Evolutionary conservation across 2,113 vertebrate species (phyloP), one percentile per base, ranked within the genome.

Genomic region (Aldabrachelys gigantea): DNA sequence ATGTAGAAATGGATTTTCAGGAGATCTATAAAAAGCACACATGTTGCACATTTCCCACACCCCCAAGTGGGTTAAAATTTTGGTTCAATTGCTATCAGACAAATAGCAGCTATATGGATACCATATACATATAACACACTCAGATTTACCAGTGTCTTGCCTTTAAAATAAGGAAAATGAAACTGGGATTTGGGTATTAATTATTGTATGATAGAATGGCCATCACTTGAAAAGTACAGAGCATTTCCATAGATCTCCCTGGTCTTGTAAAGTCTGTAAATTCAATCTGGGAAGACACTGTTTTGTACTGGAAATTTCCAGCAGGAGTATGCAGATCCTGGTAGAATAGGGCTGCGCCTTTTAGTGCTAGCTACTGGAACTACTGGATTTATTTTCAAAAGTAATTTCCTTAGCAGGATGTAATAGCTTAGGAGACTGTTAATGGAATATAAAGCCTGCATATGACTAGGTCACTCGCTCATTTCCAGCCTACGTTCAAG

Each of bases 1-100:
- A 94, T 94, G 80, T 79, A 53, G 57, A 81, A 88, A 87, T 10
- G 90, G 62, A 88, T 86, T 94, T 88, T 92, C 85, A 65, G 31
- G 88, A 72, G 62, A 94, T 82, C 4, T 19, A 88, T 69, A 94
- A 91, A 5, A 65, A 65, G 10, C 0, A 72, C 49, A 29, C 41
- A 7, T 92, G 3, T 95, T 91, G 85, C 49, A 31, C 79, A 90
- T 87, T 93, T 89, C 3, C 94, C 90, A 56, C 3, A 0, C n/a
- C n/a, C 88, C 93, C 84, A 44, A 9, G 8, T 86, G 5, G 57
- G 62, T 8, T 56, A 84, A 89, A 12, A 53, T 85, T 90, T 84
- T 81, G 56, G 11, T 49, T 92, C 24, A 25, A 10, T 72, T 91
- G 93, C 79, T 16, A 41, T 8, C 54, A 91, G 25, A 35, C 84